Evolutionary conservation across 35 echinoderm and acorn worm genomes (phyloP), one percentile per base, ranked within the genome.

Genomic region (Amphiura filiformis): DNA sequence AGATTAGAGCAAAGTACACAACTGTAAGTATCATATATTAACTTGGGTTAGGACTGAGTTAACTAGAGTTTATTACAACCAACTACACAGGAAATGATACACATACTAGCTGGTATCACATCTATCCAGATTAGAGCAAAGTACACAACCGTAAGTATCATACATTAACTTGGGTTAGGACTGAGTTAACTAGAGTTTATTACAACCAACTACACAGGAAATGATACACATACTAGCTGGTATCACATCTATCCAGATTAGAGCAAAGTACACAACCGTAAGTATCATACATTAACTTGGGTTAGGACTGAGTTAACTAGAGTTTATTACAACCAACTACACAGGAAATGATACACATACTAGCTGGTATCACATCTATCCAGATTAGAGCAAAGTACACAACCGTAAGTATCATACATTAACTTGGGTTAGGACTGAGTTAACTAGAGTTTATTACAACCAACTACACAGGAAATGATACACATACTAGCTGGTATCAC

Each of bases 1-100:
- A 78, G 36, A 91, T 97, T 38, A 84, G 95, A 64, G 95, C 85
- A 70, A 93, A 89, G 42, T 97, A 93, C 65, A 93, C 88, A 15
- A 39, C 76, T 84, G 95, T 97, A 79, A 70, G 82, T 80, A 56
- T 0, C 40, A n/a, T n/a, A n/a, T n/a, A n/a, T n/a, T n/a, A n/a
- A n/a, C n/a, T n/a, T n/a, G n/a, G n/a, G n/a, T n/a, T n/a, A n/a
- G n/a, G n/a, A n/a, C n/a, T n/a, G n/a, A n/a, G n/a, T n/a, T n/a
- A n/a, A n/a, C n/a, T n/a, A n/a, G n/a, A n/a, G n/a, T n/a, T n/a
- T n/a, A n/a, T n/a, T n/a, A n/a, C n/a, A n/a, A n/a, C n/a, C n/a
- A 84, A 32, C 20, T 20, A 7, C 7, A 11, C 7, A 11, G 44
- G 44, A 91, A 31, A 41, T 97, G 84, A 75, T 91, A 18, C 84